These are phyloP conservation scores for Astropecten irregularis DNA, from an alignment of 53 echinoderm and acorn worm species.

Conservation along the genomic window DNA sequence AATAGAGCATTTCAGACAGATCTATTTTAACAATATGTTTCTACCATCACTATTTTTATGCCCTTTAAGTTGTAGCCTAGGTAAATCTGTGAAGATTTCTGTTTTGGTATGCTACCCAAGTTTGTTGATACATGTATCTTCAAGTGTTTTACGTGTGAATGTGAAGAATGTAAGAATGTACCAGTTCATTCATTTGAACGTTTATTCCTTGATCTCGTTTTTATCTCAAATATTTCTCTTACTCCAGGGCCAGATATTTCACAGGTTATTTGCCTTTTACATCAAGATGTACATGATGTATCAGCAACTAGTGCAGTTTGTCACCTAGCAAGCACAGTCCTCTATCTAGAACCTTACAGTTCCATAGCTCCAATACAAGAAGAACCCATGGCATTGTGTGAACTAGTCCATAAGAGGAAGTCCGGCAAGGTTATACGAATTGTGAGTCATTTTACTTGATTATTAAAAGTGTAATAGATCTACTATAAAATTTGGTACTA, in stretches of 20 bases:
- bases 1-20: too few relatives aligned
- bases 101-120: too few relatives aligned
- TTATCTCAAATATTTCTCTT: too few relatives aligned
- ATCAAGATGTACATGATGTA: slow-evolving; percentile 79
- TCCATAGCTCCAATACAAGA: slow-evolving; percentile 62
- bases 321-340: slow-evolving; percentile 66
- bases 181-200: too few relatives aligned
- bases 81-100: too few relatives aligned
- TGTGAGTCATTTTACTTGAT: slow-evolving; percentile 34
- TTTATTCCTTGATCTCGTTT: too few relatives aligned
- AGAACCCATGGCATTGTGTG: slow-evolving; percentile 76
- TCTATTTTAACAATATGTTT: too few relatives aligned
- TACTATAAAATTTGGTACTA: not conserved
- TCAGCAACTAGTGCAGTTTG: slow-evolving; percentile 54
- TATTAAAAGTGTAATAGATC: not conserved
- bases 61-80: too few relatives aligned
- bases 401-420: slow-evolving; percentile 66
- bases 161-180: too few relatives aligned
- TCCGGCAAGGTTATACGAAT: slow-evolving; percentile 83
- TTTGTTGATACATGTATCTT: too few relatives aligned
- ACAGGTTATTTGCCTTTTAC: slow-evolving; percentile 67
- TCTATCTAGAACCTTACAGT: slow-evolving; percentile 58
- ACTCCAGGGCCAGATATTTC: slow-evolving; percentile 76
- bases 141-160: too few relatives aligned
- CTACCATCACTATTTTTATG: too few relatives aligned